Evolutionary conservation across 1,140 invertebrate species (phyloP), one percentile per base, ranked within the genome.

Genomic region (Reticulitermes speratus): DNA sequence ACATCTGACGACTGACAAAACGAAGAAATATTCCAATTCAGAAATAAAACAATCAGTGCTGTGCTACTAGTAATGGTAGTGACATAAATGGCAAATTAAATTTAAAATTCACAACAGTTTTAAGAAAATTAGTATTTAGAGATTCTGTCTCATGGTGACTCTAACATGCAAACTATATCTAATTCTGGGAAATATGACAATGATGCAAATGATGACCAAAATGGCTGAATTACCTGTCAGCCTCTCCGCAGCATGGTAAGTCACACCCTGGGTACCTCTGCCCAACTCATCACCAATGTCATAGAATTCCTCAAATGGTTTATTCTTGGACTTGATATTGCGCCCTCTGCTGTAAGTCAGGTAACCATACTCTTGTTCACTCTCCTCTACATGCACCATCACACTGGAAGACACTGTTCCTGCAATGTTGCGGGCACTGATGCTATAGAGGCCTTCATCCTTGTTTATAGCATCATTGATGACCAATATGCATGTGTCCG

Each of bases 251-350:
- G 96, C 95, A 90, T 98, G 97, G 90, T 97, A 97, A 0, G 95
- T 96, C 21, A 97, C 94, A 16, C 96, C 97, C 89, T 97, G 96
- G 2, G 97, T 98, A 30, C 98, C 98, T 87, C 98, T 94, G 44
- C 98, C 98, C 16, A 99, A 91, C 91, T 99, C 98, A 90, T 99
- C 97, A 5, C 98, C 96, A 84, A 99, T 92, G 90, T 99, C 97
- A 90, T 98, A 99, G 88, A 95, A 94, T 87, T 99, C 97, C 32
- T 94, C 94, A 88, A 97, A 94, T 1, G 94, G 93, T 89, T 95
- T 95, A 44, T 92, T 92, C 84, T 93, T 93, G 12, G 94, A 89
- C 91, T 94, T 93, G 82, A 96, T 91, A 84, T 95, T 93, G 30
- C 94, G 93, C 83, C 95, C 93, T 82, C 93, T 94, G 81, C 93